Conservation (phyloP, 2,113 vertebrate genomes). For the Pyxicephalus adspersus region DNA sequence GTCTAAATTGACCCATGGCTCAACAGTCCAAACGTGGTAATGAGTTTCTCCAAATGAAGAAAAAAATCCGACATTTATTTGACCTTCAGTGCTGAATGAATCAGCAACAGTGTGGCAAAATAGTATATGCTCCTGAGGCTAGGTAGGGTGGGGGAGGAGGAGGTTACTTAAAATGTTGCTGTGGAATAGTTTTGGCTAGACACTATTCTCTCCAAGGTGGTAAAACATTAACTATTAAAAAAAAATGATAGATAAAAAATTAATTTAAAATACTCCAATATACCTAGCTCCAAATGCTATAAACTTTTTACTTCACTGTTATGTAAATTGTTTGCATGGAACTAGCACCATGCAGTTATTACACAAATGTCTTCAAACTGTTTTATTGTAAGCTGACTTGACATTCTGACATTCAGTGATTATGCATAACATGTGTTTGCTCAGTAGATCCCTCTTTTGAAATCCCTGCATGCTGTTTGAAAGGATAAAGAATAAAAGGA, state of each 20-base stretch:
- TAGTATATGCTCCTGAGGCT: too few relatives aligned
- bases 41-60: too few relatives aligned
- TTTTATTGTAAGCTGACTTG: slow-evolving; percentile 57
- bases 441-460: slow-evolving; percentile 44
- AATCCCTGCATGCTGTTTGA: slow-evolving; percentile 48
- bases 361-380: slow-evolving; percentile 55
- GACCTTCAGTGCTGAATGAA: too few relatives aligned
- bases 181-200: too few relatives aligned
- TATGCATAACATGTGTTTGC: slow-evolving; percentile 56
- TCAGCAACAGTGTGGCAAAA: too few relatives aligned
- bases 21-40: too few relatives aligned
- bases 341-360: slow-evolving; percentile 47
- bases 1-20: too few relatives aligned
- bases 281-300: slow-evolving; percentile 30
- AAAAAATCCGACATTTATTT: too few relatives aligned
- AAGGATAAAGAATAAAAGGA: slow-evolving; percentile 40
- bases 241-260: background rate
- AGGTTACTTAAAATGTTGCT: too few relatives aligned
- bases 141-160: too few relatives aligned
- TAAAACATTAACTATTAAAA: background rate
- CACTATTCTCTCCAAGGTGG: too few relatives aligned
- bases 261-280: slow-evolving; percentile 4
- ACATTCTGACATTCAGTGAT: slow-evolving; percentile 55
- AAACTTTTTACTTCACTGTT: slow-evolving; percentile 52
- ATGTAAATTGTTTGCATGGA: slow-evolving; percentile 57